These are phyloP conservation scores for Julus scandinavius DNA, from an alignment of 2,888 invertebrate genomes.

Conservation along the genomic window DNA sequence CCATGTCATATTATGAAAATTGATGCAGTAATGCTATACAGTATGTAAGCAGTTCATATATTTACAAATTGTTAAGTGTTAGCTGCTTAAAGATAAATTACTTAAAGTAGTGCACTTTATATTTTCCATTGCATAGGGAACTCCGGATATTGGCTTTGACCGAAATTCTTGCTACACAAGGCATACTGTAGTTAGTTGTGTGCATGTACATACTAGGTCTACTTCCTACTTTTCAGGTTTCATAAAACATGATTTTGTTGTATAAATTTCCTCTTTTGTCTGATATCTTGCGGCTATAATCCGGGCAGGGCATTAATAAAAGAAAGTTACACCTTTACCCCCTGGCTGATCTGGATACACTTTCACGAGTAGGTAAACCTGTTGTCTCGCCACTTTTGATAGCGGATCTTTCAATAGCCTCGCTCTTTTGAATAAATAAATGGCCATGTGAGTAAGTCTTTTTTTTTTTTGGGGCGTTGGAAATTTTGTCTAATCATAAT, in stretches of 20 bases:
- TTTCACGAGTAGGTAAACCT: slow-evolving; percentile 27
- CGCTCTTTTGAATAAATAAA: background rate
- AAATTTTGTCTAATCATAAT: background rate
- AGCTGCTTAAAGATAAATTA: too few species aligned
- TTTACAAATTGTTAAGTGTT: too few species aligned
- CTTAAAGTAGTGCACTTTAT: too few species aligned
- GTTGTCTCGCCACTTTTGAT: background rate
- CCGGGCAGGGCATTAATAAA: background rate
- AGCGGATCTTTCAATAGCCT: slow-evolving; percentile 43
- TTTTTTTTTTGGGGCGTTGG: slow-evolving; percentile 16
- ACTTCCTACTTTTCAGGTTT: slow-evolving; percentile 11
- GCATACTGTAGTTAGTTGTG: background rate
- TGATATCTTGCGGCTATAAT: background rate
- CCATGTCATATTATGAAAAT: too few species aligned
- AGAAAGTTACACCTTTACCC: slow-evolving; percentile 31
- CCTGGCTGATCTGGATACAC: slow-evolving; percentile 37
- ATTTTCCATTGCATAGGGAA: background rate
- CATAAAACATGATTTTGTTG: slow-evolving; percentile 1
- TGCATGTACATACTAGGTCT: background rate
- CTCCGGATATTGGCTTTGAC: background rate
- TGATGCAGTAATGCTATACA: too few species aligned
- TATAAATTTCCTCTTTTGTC: slow-evolving; percentile 26
- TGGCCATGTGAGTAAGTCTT: background rate
- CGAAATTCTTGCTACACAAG: background rate
- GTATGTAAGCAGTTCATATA: too few species aligned